These are phyloP conservation scores for Lagopus leucura DNA, from an alignment of 2,113 vertebrate species.

Conservation along the genomic window DNA sequence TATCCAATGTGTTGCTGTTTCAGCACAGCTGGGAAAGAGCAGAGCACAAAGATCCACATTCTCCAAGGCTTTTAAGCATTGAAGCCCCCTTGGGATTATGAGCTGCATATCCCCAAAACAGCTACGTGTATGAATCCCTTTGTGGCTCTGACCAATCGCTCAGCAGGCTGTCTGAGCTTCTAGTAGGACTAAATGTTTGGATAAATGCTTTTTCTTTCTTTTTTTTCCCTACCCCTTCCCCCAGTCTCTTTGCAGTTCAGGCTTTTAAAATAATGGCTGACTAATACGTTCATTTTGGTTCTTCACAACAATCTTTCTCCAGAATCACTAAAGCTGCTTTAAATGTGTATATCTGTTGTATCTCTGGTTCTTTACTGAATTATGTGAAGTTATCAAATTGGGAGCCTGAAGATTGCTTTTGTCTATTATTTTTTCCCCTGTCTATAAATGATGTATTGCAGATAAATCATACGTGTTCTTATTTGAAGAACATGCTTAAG, in stretches of 20 bases:
- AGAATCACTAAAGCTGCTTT: not conserved
- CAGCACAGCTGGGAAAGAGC: not conserved
- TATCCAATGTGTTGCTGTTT: not conserved
- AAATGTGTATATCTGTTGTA: not conserved
- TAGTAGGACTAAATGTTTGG: not conserved
- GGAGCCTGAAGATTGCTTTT: not conserved
- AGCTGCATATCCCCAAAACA: not conserved
- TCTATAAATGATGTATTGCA: not conserved
- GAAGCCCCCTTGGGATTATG: not conserved
- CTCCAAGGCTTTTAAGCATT: not conserved
- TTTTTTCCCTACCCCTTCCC: not conserved
- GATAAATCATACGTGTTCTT: conserved; percentile 19
- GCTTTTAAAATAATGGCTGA: not conserved
- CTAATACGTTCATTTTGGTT: not conserved
- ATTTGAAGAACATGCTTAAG: not conserved
- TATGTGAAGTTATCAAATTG: not conserved
- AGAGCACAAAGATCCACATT: not conserved
- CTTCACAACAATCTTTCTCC: not conserved
- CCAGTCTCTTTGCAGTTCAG: not conserved
- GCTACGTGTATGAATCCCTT: not conserved
- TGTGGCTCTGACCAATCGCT: not conserved
- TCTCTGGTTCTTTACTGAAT: not conserved
- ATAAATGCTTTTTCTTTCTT: not conserved
- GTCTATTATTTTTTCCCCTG: not conserved
- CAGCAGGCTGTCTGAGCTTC: not conserved